Evolutionary conservation across 1,140 invertebrate genomes (phyloP), one percentile per base, ranked within the genome.

Genomic region (Nasonia vitripennis): DNA sequence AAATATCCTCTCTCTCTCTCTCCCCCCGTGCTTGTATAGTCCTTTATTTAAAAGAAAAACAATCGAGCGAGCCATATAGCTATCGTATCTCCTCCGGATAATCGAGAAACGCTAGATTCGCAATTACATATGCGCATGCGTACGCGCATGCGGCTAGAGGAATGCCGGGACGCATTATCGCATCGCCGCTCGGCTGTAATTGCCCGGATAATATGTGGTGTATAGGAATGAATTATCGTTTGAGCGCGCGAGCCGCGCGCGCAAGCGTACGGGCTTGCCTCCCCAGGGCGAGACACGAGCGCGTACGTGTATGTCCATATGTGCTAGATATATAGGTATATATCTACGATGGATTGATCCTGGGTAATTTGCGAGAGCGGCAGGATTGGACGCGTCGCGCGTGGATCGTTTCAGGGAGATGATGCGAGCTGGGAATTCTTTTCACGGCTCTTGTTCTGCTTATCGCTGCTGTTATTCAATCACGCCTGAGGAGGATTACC

Each of bases 171-270:
- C 27, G 77, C 77, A 84, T 84, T 84, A 84, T 78, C 83, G 75
- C 83, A 48, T 71, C 83, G 83, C 82, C 55, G 27, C 41, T 17
- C 34, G 27, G 75, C 67, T 51, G 83, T 84, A 84, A 84, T 84
- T 80, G 83, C 77, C 31, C 68, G 83, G 83, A 77, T 84, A 84
- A 84, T 83, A 83, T 71, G 77, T 51, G 48, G 83, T 78, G 14
- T 51, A 73, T 31, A 6, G 34, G 77, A 79, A 80, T 80, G 68
- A 80, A 85, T 85, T 85, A 85, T 84, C 78, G 74, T 80, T 85
- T 80, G 62, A 68, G 31, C 45, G 77, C 45, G 7, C n/a, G 23
- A 34, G 74, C 74, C 51, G 45, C 75, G 31, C 48, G 48, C 51
- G 51, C 14, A 14, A 62, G 55, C 17, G 20, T 62, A 62, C 17